Conservation (phyloP, 1,140 invertebrate genomes). For the Sarcophaga bullata region DNA sequence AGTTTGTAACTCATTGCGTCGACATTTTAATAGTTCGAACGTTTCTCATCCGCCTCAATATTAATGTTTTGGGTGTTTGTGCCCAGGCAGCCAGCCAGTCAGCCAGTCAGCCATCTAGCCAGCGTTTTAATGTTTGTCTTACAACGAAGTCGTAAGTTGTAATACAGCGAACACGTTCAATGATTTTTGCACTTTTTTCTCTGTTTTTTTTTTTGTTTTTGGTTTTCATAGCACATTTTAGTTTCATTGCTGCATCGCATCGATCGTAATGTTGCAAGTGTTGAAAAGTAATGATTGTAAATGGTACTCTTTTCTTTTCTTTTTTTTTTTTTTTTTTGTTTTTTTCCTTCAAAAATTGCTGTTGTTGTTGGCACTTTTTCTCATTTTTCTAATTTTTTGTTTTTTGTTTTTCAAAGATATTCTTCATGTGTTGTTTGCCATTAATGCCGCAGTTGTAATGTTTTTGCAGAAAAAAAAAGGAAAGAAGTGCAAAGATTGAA, state of each 20-base stretch:
- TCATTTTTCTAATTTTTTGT: too few species aligned
- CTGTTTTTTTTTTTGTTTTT: neutral
- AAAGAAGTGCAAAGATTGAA: too few species aligned
- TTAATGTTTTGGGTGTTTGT: too few species aligned
- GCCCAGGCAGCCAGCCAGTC: too few species aligned
- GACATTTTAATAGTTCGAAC: constrained; percentile 35
- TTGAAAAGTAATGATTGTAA: constrained; percentile 36
- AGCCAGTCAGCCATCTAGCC: too few species aligned
- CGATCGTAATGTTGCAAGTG: constrained; percentile 18
- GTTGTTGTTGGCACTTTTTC: too few species aligned
- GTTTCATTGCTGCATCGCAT: neutral
- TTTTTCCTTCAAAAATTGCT: too few species aligned
- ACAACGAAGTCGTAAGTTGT: neutral
- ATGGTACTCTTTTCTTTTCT: constrained; percentile 21
- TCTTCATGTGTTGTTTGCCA: neutral
- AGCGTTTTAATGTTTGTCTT: neutral
- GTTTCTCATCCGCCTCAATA: constrained; percentile 29
- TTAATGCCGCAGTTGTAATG: neutral
- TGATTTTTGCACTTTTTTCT: constrained; percentile 31
- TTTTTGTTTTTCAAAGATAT: neutral
- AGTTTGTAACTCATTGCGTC: constrained; percentile 34
- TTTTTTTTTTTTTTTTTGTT: neutral
- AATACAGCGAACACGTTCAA: neutral
- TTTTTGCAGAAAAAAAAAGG: neutral
- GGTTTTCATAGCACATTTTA: neutral